These are phyloP conservation scores for Paratrypauchen microcephalus DNA, from an alignment of 2,797 vertebrate species.

Conservation along the genomic window DNA sequence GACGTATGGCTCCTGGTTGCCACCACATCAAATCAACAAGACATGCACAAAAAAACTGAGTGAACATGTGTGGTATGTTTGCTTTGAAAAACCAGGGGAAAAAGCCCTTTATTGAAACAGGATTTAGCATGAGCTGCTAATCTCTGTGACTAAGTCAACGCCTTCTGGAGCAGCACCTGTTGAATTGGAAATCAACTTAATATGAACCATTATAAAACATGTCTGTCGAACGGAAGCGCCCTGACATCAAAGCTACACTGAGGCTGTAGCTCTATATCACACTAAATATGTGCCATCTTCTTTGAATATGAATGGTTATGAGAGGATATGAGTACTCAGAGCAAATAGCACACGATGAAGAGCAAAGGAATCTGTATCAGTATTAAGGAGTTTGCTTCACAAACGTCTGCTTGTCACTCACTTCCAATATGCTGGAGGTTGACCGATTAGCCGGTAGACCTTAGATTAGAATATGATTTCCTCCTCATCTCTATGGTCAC, in stretches of 20 bases:
- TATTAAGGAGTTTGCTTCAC: background rate
- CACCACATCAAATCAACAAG: constrained; percentile 1
- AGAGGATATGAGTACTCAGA: background rate
- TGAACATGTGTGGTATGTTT: constrained; percentile 7
- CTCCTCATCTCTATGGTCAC: background rate
- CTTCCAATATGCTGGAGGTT: background rate
- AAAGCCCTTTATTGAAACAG: constrained; percentile 14
- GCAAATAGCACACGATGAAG: background rate
- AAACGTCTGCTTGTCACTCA: background rate
- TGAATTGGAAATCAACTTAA: constrained; percentile 7
- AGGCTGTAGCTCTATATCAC: background rate
- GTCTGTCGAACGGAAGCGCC: background rate
- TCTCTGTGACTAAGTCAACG: constrained; percentile 20
- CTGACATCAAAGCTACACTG: constrained; percentile 3
- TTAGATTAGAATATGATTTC: background rate
- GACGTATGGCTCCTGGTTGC: background rate
- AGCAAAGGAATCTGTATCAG: background rate
- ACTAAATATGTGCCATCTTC: background rate
- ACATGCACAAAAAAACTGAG: constrained; percentile 1
- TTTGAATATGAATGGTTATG: background rate
- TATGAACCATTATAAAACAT: constrained; percentile 1
- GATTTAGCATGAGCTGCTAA: constrained; percentile 4
- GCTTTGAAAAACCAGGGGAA: background rate
- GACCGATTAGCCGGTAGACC: background rate
- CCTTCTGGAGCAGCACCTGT: constrained; percentile 15